Base-by-base conservation (phyloP, 92 coral and sea anemone genomes). In the Virgularia gustaviana region DNA sequence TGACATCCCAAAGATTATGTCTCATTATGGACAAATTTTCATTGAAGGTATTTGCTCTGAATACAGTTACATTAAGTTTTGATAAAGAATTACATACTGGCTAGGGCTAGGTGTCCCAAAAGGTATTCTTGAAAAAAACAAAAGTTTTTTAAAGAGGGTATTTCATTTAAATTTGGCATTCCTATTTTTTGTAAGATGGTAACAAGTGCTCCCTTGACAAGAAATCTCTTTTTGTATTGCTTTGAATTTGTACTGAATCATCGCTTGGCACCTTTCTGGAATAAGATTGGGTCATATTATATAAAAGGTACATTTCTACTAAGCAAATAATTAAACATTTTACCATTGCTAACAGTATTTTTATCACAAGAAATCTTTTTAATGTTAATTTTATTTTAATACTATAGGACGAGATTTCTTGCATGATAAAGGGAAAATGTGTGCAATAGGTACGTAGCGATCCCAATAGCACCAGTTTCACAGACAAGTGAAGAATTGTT, bases 191-290 rank as follows among this genome's bases (percentile, higher is more conserved):
- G n/a, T n/a, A n/a, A n/a, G n/a, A n/a, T n/a, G n/a, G n/a, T n/a
- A n/a, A n/a, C 78, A 65, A 56, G 53, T 71, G 68, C 89, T 36
- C 73, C 76, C 37, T 42, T 92, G 33, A 92, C 85, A 15, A 89
- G 63, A 66, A 76, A 80, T 33, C 63, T 92, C 35, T 89, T 92
- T 51, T 85, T 82, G 70, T 86, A 79, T 65, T 92, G 98, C 54
- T 74, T 92, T 27, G 80, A 76, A 25, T 92, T 92, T 78, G 90
- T 95, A 0, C 38, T 92, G 54, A 89, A 70, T 41, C 98, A 92
- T 63, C 90, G 81, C 53, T 80, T 92, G 56, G 98, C 98, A 41
- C 98, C 98, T 10, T 80, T 89, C 31, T 92, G 98, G 98, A 92
- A 92, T 81, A 92, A 89, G 59, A 89, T 84, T 67, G 98, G 96